Conservation (phyloP, 1,140 invertebrate genomes). For the Pygmarrhopalites habei region DNA sequence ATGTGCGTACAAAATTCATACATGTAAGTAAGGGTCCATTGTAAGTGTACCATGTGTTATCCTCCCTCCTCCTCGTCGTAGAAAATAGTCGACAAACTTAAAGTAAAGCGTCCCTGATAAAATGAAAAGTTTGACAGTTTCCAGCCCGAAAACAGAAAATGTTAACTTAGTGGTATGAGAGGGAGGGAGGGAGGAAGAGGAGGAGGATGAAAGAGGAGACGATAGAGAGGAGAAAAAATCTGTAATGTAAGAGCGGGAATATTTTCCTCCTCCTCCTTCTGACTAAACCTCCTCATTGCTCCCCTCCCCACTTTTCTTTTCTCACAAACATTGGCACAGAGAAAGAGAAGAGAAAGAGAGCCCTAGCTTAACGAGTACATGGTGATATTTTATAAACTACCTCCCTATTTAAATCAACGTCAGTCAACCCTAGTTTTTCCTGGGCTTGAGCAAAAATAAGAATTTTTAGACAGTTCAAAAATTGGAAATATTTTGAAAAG, state of each 20-base stretch:
- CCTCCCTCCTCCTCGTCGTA: too few species aligned
- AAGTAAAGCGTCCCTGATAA: conserved; percentile 24
- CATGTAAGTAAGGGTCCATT: too few species aligned
- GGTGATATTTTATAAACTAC: too few species aligned
- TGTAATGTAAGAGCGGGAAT: too few species aligned
- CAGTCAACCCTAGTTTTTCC: too few species aligned
- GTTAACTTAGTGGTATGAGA: conserved; percentile 21
- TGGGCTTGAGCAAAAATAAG: too few species aligned
- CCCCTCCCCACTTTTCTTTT: not conserved
- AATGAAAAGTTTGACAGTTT: conserved; percentile 28
- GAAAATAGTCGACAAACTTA: conserved; percentile 9
- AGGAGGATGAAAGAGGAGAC: too few species aligned
- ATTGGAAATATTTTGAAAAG: not conserved
- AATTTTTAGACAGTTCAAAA: not conserved
- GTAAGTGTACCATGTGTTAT: too few species aligned
- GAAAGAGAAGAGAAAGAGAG: too few species aligned
- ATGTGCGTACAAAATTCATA: too few species aligned
- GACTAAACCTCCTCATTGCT: not conserved
- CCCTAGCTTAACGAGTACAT: too few species aligned
- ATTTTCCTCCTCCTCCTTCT: not conserved
- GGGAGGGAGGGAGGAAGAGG: not conserved
- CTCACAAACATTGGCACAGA: not conserved
- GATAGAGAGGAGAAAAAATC: too few species aligned
- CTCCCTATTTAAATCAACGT: conserved; percentile 15
- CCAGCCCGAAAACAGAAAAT: conserved; percentile 14